Conservation (phyloP, 2,797 vertebrate species). For the Poecilia gillii region DNA sequence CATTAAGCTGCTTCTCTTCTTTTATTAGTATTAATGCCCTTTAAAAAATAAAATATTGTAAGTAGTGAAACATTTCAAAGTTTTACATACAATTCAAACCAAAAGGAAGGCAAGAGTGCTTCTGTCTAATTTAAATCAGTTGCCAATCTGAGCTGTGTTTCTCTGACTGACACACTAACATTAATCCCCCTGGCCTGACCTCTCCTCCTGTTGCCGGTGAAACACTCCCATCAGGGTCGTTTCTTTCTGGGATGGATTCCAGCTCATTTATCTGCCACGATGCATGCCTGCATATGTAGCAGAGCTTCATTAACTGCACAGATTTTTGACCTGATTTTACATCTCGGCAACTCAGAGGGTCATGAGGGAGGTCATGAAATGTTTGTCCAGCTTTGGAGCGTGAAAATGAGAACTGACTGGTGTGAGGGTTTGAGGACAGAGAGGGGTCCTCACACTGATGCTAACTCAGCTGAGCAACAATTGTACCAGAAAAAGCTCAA, state of each 20-base stretch:
- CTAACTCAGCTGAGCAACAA: not conserved
- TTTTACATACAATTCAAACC: not conserved
- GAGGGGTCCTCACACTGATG: not conserved
- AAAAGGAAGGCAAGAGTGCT: slow-evolving; percentile 11
- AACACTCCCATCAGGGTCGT: slow-evolving; percentile 39
- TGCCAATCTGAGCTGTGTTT: slow-evolving; percentile 42
- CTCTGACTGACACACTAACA: slow-evolving; percentile 31
- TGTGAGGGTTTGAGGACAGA: not conserved
- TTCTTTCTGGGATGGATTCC: slow-evolving; percentile 26
- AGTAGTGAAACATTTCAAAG: not conserved
- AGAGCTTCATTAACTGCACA: slow-evolving; percentile 36
- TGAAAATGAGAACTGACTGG: not conserved
- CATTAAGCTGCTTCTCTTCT: not conserved
- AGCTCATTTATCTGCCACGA: slow-evolving; percentile 13
- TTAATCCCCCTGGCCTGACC: slow-evolving; percentile 43
- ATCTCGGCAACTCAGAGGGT: not conserved
- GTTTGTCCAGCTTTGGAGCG: not conserved
- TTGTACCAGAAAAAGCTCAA: not conserved
- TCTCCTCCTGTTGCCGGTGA: slow-evolving; percentile 25
- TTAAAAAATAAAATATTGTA: not conserved
- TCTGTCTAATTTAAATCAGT: slow-evolving; percentile 14
- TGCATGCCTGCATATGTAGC: slow-evolving; percentile 27
- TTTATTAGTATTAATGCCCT: not conserved
- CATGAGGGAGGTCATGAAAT: not conserved
- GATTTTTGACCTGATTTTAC: slow-evolving; percentile 41